Conservation (phyloP, 1,140 invertebrate genomes). For the Heliconius nattereri region DNA sequence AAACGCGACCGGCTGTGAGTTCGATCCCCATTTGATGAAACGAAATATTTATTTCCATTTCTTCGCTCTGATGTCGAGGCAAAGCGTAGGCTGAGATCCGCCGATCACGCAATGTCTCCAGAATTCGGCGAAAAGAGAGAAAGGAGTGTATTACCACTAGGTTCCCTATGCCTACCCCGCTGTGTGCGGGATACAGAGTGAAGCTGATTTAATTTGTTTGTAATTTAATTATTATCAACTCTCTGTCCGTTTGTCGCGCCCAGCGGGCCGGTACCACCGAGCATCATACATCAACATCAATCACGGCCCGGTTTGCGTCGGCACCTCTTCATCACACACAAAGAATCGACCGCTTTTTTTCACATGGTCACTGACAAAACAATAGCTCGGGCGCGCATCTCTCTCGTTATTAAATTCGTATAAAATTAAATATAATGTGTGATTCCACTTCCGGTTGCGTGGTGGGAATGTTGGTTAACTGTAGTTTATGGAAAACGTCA, state of each 20-base stretch:
- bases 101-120: too few species aligned
- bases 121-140: too few species aligned
- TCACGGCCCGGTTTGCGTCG: slow-evolving; percentile 72
- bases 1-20: too few species aligned
- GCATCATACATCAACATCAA: slow-evolving; percentile 70
- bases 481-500: slow-evolving; percentile 62
- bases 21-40: too few species aligned
- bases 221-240: slow-evolving; percentile 60
- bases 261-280: slow-evolving; percentile 65
- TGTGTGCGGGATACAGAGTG: too few species aligned
- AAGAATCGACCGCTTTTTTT: slow-evolving; percentile 71
- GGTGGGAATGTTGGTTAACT: slow-evolving; percentile 71
- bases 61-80: too few species aligned
- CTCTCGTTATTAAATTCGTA: slow-evolving; percentile 81
- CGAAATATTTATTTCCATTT: too few species aligned
- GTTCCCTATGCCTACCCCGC: too few species aligned
- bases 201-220: too few species aligned
- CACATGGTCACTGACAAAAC: slow-evolving; percentile 67
- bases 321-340: slow-evolving; percentile 76
- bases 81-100: too few species aligned
- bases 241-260: slow-evolving; percentile 35
- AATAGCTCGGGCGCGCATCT: slow-evolving; percentile 65
- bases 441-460: slow-evolving; percentile 76
- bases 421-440: slow-evolving; percentile 81
- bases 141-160: too few species aligned